These are phyloP conservation scores for Cataglyphis hispanica DNA, from an alignment of 1,140 invertebrate genomes.

Conservation along the genomic window DNA sequence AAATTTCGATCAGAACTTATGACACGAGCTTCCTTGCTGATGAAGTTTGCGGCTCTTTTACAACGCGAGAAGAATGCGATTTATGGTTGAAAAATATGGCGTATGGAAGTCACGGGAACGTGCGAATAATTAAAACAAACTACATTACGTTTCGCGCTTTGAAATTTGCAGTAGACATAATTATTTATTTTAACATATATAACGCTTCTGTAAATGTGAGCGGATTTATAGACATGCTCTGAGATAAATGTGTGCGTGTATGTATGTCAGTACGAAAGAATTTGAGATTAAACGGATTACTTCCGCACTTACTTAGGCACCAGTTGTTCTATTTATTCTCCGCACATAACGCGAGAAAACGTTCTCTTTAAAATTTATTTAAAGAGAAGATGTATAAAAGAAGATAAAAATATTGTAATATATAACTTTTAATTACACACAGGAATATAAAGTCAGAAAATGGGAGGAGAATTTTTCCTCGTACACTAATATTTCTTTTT, in stretches of 20 bases:
- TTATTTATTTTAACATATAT: constrained; percentile 24
- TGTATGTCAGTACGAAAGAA: neutral
- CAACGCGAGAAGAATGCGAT: constrained; percentile 31
- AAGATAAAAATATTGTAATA: neutral
- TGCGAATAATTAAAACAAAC: constrained; percentile 42
- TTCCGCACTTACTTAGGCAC: constrained; percentile 12
- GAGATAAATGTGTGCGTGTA: neutral
- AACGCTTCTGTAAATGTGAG: constrained; percentile 11
- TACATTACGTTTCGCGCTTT: neutral
- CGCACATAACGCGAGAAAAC: neutral
- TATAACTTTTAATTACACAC: too few relatives aligned
- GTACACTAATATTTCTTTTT: neutral
- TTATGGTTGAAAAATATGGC: constrained; percentile 30
- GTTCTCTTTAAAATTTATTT: constrained; percentile 4
- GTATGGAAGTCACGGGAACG: neutral
- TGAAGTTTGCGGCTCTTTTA: constrained; percentile 37
- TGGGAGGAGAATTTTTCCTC: neutral
- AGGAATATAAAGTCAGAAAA: neutral
- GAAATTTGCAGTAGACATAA: neutral
- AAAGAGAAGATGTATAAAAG: neutral
- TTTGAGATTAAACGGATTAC: constrained; percentile 48
- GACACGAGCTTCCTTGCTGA: neutral
- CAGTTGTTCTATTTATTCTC: constrained; percentile 15
- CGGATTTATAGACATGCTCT: constrained; percentile 17
- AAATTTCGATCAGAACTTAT: constrained; percentile 47